phyloP scores from a whole-genome alignment of 2,113 vertebrate genomes.

The Microtus ochrogaster region DNA sequence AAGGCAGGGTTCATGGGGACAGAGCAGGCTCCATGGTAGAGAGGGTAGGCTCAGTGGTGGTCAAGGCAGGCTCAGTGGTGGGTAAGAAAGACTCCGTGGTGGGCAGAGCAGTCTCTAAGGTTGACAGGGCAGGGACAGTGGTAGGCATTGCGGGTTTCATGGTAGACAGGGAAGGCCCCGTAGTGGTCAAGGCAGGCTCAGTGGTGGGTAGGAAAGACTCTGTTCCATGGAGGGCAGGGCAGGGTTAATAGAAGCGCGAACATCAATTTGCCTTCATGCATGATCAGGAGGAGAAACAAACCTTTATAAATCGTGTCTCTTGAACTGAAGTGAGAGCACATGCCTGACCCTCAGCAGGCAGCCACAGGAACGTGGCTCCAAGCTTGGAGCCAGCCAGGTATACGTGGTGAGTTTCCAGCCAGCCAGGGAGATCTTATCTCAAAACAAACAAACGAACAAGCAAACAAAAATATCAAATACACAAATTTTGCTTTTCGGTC shows the following conservation, averaged over 20 bases:
- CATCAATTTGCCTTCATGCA: no score
- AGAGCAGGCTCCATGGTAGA: background rate
- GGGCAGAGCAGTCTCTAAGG: background rate
- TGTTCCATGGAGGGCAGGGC: background rate
- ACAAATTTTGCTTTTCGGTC: background rate
- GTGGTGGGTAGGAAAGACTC: background rate
- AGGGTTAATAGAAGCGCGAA: background rate
- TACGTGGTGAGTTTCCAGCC: background rate
- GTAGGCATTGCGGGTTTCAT: no score
- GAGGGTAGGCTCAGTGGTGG: background rate
- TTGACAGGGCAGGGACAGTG: background rate
- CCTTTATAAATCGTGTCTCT: background rate
- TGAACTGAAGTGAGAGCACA: background rate
- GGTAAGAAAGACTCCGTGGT: background rate
- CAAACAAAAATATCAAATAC: background rate
- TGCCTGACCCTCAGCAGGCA: background rate
- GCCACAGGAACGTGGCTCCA: background rate
- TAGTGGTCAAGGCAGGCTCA: background rate
- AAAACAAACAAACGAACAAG: background rate
- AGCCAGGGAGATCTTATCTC: background rate
- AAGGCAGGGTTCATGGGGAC: background rate
- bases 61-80: background rate
- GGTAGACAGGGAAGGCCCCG: background rate
- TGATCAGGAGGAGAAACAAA: accelerated
- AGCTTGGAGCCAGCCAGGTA: background rate